Conservation (phyloP, 2,888 invertebrate species). For the Eupithecia subfuscata region DNA sequence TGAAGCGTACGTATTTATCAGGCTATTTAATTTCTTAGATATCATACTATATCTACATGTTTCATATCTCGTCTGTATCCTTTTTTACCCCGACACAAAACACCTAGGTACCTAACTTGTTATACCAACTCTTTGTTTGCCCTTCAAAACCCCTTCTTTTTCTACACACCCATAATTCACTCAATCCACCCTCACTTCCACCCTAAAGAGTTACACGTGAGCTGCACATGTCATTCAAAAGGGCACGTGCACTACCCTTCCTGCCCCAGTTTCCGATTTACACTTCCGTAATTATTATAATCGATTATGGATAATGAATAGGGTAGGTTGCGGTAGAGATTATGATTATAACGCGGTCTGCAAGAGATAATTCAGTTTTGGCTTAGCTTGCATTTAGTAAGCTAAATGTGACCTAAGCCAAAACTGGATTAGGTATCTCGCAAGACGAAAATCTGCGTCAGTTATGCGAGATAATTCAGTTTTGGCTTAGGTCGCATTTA, state of each 20-base stretch:
- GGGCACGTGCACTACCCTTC: constrained; percentile 9
- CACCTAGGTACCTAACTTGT: not conserved
- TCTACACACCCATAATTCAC: constrained; percentile 1
- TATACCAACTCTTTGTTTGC: not conserved
- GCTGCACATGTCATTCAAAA: not conserved
- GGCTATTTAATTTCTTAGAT: too few relatives aligned
- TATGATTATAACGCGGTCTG: too few relatives aligned
- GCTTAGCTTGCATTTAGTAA: too few relatives aligned
- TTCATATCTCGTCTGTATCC: not conserved
- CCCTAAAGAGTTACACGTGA: constrained; percentile 7
- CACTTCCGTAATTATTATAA: constrained; percentile 28
- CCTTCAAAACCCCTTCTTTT: not conserved
- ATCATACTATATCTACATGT: too few relatives aligned
- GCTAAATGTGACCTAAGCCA: too few relatives aligned
- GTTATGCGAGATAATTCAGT: too few relatives aligned
- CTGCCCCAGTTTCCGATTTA: constrained; percentile 31
- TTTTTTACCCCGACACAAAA: not conserved
- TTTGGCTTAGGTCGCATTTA: too few relatives aligned
- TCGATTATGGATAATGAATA: constrained; percentile 8
- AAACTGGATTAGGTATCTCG: too few relatives aligned
- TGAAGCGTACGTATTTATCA: too few relatives aligned
- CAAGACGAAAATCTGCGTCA: too few relatives aligned
- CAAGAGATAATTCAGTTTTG: too few relatives aligned
- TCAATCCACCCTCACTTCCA: not conserved
- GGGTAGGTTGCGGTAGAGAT: not conserved